phyloP scores from a whole-genome alignment of 2,113 vertebrate species.

The Notarius quadriscutis region DNA sequence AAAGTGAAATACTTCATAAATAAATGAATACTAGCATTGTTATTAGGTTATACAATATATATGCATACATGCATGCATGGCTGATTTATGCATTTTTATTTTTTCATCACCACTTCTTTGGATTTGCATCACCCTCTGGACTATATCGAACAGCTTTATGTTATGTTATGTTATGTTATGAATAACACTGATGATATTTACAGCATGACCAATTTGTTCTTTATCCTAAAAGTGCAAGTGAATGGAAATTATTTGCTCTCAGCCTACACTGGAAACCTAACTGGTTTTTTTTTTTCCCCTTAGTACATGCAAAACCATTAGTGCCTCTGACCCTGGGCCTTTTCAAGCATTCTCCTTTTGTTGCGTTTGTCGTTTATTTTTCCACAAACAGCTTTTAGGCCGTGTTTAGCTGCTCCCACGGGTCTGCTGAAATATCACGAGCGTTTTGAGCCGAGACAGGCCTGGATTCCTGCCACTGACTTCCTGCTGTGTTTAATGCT shows the following conservation, averaged over 20 bases:
- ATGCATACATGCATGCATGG: neutral
- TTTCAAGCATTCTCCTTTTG: constrained; percentile 10
- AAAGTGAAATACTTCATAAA: neutral
- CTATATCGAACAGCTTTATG: neutral
- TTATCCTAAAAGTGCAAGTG: constrained; percentile 9
- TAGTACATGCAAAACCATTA: constrained; percentile 29
- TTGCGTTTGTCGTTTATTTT: constrained; percentile 12
- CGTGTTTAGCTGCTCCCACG: constrained; percentile 27
- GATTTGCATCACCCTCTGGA: neutral
- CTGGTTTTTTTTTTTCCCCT: neutral
- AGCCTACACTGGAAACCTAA: constrained; percentile 37
- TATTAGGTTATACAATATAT: neutral
- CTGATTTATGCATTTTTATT: neutral
- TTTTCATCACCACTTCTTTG: neutral
- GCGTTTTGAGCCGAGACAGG: constrained; percentile 16
- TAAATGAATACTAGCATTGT: too few relatives aligned
- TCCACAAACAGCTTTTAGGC: constrained; percentile 14
- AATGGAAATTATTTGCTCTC: constrained; percentile 34
- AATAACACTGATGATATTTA: neutral
- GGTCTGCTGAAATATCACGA: constrained; percentile 20
- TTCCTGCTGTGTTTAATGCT: neutral
- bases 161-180: too few relatives aligned
- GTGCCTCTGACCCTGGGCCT: constrained; percentile 21
- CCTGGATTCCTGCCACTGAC: constrained; percentile 10
- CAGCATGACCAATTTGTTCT: neutral